Percentiles rank a stretch among this genome's conserved stretches.
Conservation (phyloP, 1,140 invertebrate species). For the Seison nebaliae region DNA sequence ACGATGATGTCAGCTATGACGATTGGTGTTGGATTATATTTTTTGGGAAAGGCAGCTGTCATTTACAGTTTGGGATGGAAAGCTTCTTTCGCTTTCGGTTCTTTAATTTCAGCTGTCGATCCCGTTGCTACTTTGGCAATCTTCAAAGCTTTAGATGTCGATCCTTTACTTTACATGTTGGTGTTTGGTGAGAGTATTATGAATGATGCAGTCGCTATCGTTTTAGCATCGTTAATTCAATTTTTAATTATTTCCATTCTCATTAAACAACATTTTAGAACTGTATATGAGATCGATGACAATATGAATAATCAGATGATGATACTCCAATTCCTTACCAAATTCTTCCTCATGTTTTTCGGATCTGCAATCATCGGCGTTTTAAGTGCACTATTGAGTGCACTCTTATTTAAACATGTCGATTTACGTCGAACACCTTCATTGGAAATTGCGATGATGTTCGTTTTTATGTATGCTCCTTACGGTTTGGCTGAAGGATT, state of each 20-base stretch:
- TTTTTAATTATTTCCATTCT: neutral
- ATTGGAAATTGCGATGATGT: constrained; percentile 85
- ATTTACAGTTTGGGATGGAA: constrained; percentile 70
- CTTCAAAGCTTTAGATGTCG: constrained; percentile 77
- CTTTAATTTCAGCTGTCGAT: constrained; percentile 88
- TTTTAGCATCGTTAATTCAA: constrained; percentile 55
- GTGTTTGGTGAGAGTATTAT: constrained; percentile 90
- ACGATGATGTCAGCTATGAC: constrained; percentile 59
- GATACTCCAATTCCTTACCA: constrained; percentile 16
- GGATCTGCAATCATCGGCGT: constrained; percentile 88
- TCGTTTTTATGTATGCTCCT: constrained; percentile 87
- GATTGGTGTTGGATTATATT: constrained; percentile 17
- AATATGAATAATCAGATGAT: too few relatives aligned
- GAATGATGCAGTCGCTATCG: constrained; percentile 92
- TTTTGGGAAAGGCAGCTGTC: constrained; percentile 32
- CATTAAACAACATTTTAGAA: neutral
- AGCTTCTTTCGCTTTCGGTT: constrained; percentile 92
- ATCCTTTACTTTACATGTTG: constrained; percentile 85
- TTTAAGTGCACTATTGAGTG: constrained; percentile 61
- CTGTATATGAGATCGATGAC: neutral
- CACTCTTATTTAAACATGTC: constrained; percentile 54
- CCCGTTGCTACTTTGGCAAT: constrained; percentile 81
- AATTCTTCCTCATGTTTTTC: constrained; percentile 91
- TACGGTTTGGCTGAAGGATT: constrained; percentile 90
- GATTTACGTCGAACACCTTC: constrained; percentile 88